Base-by-base conservation (phyloP, 2,888 invertebrate genomes). In the Brachypterus glaber region DNA sequence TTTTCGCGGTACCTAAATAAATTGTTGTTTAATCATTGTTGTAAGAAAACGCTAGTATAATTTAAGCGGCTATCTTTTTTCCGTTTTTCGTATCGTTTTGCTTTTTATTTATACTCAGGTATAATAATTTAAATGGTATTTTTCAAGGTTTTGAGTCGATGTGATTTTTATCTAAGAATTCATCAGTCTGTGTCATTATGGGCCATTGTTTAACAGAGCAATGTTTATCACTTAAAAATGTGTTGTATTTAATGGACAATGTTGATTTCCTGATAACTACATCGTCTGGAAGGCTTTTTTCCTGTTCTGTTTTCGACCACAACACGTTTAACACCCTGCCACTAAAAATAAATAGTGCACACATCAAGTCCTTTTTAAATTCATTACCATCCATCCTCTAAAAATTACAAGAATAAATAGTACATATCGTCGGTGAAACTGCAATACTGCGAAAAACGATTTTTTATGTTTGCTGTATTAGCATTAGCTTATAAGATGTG, bases 161-260 rank as follows among this genome's bases (percentile, higher is more conserved):
- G 41, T 17, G 47, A 45, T 46, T 31, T 17, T 45, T 51, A 55
- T 52, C 52, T 46, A 33, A 40, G 46, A 52, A 57, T 56, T 52
- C 52, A 58, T 55, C 55, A 51, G 54, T 52, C 57, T 55, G 53
- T 54, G 56, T 55, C 57, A 55, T 58, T 55, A 56, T 56, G 52
- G 51, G 45, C 53, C 54, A 58, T 58, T 58, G 58, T 58, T 53
- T 51, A 46, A 45, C 49, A 50, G 46, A 46, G 47, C 52, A 49
- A 49, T 43, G 48, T 49, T 53, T 53, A 51, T 52, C 50, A 47
- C 48, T 27, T 39, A 49, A 51, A 52, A 52, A 46, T 48, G 46
- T 45, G 49, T 48, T 48, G 45, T 47, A 43, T 48, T 47, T 48
- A 46, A 47, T 48, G 41, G 41, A 13, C 17, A 37, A 18, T 11